Conservation (phyloP, 2,888 invertebrate genomes). For the Agrochola macilenta region DNA sequence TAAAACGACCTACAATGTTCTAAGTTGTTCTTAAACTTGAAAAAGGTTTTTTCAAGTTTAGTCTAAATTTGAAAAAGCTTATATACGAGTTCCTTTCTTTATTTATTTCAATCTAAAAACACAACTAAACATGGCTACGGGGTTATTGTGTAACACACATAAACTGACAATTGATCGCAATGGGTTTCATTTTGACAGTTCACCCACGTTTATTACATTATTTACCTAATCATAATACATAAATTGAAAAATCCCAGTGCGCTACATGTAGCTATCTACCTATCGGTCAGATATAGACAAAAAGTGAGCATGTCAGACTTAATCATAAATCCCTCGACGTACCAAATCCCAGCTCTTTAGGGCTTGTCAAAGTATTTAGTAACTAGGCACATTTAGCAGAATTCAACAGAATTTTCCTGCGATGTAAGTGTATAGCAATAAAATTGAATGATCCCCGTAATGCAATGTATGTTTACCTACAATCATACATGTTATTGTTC, state of each 20-base stretch:
- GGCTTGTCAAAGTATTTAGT: conserved; percentile 20
- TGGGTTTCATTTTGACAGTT: no score
- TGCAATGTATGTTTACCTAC: conserved; percentile 18
- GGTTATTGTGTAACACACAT: no score
- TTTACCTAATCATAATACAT: background rate
- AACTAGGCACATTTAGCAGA: background rate
- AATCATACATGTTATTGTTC: background rate
- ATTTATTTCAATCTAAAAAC: background rate
- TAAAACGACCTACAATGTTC: no score
- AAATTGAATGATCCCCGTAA: conserved; percentile 23
- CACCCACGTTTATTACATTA: no score
- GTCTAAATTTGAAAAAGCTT: background rate
- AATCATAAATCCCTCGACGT: conserved; percentile 35
- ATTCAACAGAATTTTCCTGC: conserved; percentile 18
- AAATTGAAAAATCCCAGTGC: background rate
- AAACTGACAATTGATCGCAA: no score
- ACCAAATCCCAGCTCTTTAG: conserved; percentile 38
- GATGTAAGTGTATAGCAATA: conserved; percentile 14
- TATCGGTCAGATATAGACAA: conserved; percentile 1
- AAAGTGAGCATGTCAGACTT: conserved; percentile 14
- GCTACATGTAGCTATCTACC: background rate
- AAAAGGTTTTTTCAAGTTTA: no score
- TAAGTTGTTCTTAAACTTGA: no score
- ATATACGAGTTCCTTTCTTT: background rate
- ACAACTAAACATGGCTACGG: no score